These are phyloP conservation scores for Tetragnatha montana DNA, from an alignment of 2,888 invertebrate genomes.

Conservation along the genomic window DNA sequence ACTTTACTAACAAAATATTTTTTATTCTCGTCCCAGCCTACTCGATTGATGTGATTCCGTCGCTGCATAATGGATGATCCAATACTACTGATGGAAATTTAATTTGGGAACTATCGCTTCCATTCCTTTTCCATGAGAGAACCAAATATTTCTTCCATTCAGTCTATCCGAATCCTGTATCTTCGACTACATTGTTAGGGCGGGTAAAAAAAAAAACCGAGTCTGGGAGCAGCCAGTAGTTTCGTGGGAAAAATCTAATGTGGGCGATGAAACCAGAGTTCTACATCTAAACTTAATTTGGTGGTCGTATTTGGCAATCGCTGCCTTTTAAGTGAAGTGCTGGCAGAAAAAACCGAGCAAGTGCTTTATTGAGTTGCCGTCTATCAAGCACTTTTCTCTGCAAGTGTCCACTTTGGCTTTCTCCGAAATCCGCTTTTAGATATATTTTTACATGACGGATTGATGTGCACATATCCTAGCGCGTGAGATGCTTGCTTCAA, in stretches of 20 bases:
- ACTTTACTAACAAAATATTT: too few relatives aligned
- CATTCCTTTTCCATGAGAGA: too few relatives aligned
- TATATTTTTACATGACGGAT: background rate
- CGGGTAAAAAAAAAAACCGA: background rate
- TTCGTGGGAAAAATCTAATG: slow-evolving; percentile 36
- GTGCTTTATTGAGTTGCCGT: slow-evolving; percentile 22
- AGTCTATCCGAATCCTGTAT: too few relatives aligned
- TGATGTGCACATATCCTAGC: too few relatives aligned
- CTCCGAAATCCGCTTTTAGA: background rate
- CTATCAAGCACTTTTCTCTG: background rate
- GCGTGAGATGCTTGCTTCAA: background rate
- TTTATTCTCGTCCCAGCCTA: too few relatives aligned
- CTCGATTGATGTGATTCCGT: too few relatives aligned
- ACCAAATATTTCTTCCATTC: too few relatives aligned
- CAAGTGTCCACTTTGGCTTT: slow-evolving; percentile 38
- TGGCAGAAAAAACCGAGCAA: background rate
- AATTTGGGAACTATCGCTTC: too few relatives aligned
- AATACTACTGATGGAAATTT: too few relatives aligned
- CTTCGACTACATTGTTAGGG: too few relatives aligned
- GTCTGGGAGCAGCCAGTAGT: background rate
- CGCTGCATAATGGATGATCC: too few relatives aligned
- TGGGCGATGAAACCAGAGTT: slow-evolving; percentile 26
- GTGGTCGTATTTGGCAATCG: slow-evolving; percentile 24
- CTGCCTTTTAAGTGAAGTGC: slow-evolving; percentile 31
- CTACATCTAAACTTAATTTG: slow-evolving; percentile 29